Conservation (phyloP, 2,888 invertebrate species). For the Lagria hirta region DNA sequence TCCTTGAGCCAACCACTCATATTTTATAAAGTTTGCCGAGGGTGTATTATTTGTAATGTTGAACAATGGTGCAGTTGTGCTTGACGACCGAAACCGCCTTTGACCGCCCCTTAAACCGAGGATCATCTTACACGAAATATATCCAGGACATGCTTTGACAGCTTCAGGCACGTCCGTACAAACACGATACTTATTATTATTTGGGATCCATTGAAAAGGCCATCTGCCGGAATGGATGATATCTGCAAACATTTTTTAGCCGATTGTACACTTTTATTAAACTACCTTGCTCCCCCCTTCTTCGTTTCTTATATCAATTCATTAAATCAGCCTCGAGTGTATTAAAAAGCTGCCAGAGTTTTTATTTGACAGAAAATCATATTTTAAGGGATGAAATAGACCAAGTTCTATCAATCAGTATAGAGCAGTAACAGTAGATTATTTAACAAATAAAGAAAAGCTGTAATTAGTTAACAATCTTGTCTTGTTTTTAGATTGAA, state of each 20-base stretch:
- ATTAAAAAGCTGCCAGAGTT: too few species aligned
- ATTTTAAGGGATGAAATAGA: too few species aligned
- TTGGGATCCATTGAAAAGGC: constrained; percentile 20
- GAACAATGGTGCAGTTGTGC: constrained; percentile 21
- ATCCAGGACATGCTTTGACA: constrained; percentile 27
- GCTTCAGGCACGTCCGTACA: constrained; percentile 30
- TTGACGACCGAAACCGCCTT: constrained; percentile 23
- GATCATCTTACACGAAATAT: constrained; percentile 27
- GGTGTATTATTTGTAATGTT: constrained; percentile 15
- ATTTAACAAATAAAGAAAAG: too few species aligned
- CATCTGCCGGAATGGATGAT: constrained; percentile 21
- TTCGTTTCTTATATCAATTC: constrained; percentile 8
- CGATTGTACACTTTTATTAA: too few species aligned
- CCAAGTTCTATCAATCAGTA: too few species aligned
- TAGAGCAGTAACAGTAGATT: too few species aligned
- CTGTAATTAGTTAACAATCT: too few species aligned
- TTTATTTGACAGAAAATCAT: too few species aligned
- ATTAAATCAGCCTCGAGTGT: too few species aligned
- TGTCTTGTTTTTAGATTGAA: too few species aligned
- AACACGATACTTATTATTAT: constrained; percentile 37
- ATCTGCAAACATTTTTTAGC: constrained; percentile 16
- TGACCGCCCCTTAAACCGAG: constrained; percentile 23
- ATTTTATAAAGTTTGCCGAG: constrained; percentile 12
- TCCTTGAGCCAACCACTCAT: constrained; percentile 14
- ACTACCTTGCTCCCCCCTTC: constrained; percentile 3